Evolutionary conservation across 2,797 vertebrate species (phyloP), one percentile per base, ranked within the genome.

Genomic region (Thamnophis elegans): DNA sequence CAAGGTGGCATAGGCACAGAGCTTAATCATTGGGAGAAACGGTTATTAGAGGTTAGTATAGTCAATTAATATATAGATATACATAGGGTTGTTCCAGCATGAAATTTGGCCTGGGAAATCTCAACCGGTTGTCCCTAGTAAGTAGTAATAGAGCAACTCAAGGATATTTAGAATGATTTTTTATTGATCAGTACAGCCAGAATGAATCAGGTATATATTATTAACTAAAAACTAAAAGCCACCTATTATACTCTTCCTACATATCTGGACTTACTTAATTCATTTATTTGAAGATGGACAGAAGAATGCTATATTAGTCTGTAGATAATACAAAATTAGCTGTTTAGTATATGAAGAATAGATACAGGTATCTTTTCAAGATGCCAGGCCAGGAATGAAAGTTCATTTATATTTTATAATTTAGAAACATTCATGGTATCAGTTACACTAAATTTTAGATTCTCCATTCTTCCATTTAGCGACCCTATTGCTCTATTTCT

Each of bases 1-100:
- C 99, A 99, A 97, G 99, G 99, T 3, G 99, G 99, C 3, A 97
- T 98, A 58, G 99, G 99, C 16, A 99, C 99, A 0, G 99, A 99
- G 89, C 98, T 99, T 85, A 99, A 99, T 96, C 99, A 99, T 93
- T 99, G 99, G 99, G 99, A 99, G 96, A 99, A 99, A 96, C 98
- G 99, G 2, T 95, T 99, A 91, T 95, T 99, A 94, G 99, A 99
- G 98, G 99, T 99, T 51, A 95, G 97, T 96, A 90, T 87, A 92
- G 16, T 1, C 85, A 2, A 0, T 47, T 1, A 42, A 78, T 22
- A 78, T 25, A 22, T 42, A 25, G 36, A 22, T 42, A 42, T 42
- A 42, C 3, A 4, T 42, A 18, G 25, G 53, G 18, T 55, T 7
- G 78, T 91, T 88, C 11, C 54, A 54, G 32, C 14, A 28, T 87